These are phyloP conservation scores for Pempheris klunzingeri DNA, from an alignment of 2,797 vertebrate species.

Conservation along the genomic window DNA sequence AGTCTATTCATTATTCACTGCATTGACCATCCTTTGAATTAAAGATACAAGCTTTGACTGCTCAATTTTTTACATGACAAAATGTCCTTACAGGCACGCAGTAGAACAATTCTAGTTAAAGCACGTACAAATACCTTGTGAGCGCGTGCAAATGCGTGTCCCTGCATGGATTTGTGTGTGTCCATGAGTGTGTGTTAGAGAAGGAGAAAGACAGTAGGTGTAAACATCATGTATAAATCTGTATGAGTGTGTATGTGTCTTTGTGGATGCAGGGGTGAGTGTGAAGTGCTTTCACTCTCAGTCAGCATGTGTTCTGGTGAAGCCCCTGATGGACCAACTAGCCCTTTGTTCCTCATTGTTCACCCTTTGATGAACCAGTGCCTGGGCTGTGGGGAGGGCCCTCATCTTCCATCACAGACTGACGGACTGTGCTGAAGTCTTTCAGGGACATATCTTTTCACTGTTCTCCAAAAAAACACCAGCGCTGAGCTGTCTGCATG, in stretches of 20 bases:
- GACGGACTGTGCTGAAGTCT: constrained; percentile 48
- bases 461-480: constrained; percentile 36
- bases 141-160: constrained; percentile 21
- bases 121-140: no score
- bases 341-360: constrained; percentile 56
- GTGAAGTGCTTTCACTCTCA: constrained; percentile 26
- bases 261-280: background rate
- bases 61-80: constrained; percentile 61
- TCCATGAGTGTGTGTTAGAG: background rate
- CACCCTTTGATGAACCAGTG: constrained; percentile 60
- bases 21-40: constrained; percentile 66
- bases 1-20: constrained; percentile 70
- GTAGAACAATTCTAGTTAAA: constrained; percentile 61
- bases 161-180: background rate
- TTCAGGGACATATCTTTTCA: constrained; percentile 38
- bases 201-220: background rate
- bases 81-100: constrained; percentile 57
- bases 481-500: constrained; percentile 22
- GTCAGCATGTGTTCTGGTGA: constrained; percentile 50
- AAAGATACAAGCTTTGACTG: constrained; percentile 64
- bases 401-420: constrained; percentile 29
- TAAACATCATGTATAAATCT: constrained; percentile 26
- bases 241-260: background rate
- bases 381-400: constrained; percentile 35
- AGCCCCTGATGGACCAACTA: constrained; percentile 48